Evolutionary conservation across 2,797 vertebrate species (phyloP), one percentile per base, ranked within the genome.

Genomic region (Erethizon dorsatum): DNA sequence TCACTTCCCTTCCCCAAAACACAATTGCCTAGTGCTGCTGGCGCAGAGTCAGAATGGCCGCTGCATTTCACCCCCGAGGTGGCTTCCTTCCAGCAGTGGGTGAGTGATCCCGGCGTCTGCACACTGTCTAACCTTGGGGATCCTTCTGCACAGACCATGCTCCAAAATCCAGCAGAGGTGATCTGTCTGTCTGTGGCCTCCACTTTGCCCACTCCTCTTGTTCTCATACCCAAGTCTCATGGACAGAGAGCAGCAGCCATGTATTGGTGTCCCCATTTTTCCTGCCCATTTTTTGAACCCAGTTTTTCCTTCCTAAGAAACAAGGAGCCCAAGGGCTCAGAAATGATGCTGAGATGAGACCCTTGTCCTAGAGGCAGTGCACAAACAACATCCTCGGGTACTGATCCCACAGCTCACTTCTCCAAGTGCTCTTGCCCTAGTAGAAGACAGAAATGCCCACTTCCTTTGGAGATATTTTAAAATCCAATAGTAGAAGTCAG

Each of bases 1-100:
- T 98, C 96, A 47, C 98, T 97, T 98, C 97, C 97, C 97, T 98
- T 97, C 97, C 97, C 97, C 91, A 96, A 98, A 98, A 96, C 79
- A 94, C 92, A 8, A 47, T 97, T 98, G 93, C 95, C 90, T 91
- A 96, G 94, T 91, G 95, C 97, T 98, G 97, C 96, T 97, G 96
- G 97, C 6, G 41, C 96, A 97, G 97, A 98, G 97, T 87, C 82
- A 97, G 97, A 98, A 97, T 87, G 85, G 97, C 98, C 93, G 94
- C 97, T 96, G 97, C 95, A 78, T 98, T 98, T 96, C 31, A 9
- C 93, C 95, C 57, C 95, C 22, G 61, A 65, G 94, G 96, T 95
- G 50, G 5, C 97, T 97, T 80, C 97, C 96, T 97, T 98, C 96
- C 97, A 96, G 94, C 26, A 2, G 95, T 96, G 97, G 97, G 96